Percentiles rank a stretch among this genome's conserved stretches.
phyloP scores from a whole-genome alignment of 1,140 invertebrate genomes.

The Ladona fulva region DNA sequence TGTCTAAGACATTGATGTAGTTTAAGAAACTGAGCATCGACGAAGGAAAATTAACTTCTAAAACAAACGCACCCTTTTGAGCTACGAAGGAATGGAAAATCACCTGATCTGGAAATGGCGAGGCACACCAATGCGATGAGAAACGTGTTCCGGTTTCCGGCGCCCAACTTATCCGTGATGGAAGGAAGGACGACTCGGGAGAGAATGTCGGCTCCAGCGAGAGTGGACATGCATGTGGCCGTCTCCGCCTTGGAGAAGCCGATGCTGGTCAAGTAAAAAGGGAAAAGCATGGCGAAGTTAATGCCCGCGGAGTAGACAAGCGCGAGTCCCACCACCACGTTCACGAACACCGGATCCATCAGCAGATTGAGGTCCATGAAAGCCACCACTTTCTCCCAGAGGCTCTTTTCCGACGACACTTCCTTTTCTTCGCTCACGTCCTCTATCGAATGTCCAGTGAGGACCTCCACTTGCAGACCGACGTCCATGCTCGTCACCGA shows the following conservation, averaged over 20 bases:
- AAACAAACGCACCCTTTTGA: conserved; percentile 10
- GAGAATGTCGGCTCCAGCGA: conserved; percentile 59
- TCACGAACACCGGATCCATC: conserved; percentile 55
- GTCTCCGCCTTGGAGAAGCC: conserved; percentile 54
- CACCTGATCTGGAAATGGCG: conserved; percentile 58
- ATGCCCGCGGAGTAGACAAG: conserved; percentile 63
- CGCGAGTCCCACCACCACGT: conserved; percentile 57
- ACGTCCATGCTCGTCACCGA: conserved; percentile 44
- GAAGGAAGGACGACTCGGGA: conserved; percentile 58
- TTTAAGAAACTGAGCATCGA: too few relatives aligned
- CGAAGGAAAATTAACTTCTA: too few relatives aligned
- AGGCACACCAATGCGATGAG: conserved; percentile 55
- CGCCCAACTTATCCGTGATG: conserved; percentile 55
- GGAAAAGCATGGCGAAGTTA: conserved; percentile 64
- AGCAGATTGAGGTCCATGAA: conserved; percentile 47
- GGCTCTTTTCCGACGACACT: neutral
- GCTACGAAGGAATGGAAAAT: too few relatives aligned
- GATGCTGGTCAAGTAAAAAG: conserved; percentile 57
- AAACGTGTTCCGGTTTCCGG: conserved; percentile 51
- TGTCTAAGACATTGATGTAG: too few relatives aligned
- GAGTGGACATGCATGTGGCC: conserved; percentile 59
- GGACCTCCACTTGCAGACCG: neutral
- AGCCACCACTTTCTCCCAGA: neutral
- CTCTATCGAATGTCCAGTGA: conserved; percentile 4
- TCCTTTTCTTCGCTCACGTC: neutral